phyloP scores from a whole-genome alignment of 1,140 invertebrate species.

The Charaxes varanes region DNA sequence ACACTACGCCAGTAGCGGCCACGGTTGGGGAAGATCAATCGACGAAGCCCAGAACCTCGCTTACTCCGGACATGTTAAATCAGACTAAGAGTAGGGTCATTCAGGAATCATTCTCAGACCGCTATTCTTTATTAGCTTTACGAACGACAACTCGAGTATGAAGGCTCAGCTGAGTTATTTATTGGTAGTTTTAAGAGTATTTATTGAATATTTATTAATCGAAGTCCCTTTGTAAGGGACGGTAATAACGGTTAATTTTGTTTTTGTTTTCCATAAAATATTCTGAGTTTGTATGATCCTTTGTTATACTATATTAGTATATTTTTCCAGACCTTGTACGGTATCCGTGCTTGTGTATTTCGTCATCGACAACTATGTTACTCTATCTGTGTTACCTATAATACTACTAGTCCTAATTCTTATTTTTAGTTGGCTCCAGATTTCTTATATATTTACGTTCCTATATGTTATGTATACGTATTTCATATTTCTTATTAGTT shows the following conservation, averaged over 20 bases:
- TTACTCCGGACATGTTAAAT: constrained; percentile 76
- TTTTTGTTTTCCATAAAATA: constrained; percentile 57
- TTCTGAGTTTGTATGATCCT: constrained; percentile 65
- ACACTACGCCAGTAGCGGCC: constrained; percentile 72
- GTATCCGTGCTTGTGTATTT: constrained; percentile 70
- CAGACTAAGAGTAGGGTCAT: constrained; percentile 40
- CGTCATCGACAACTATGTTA: constrained; percentile 42
- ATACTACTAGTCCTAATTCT: constrained; percentile 50
- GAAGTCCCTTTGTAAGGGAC: constrained; percentile 51
- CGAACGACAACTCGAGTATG: constrained; percentile 25
- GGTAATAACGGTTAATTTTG: constrained; percentile 33
- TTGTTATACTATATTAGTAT: constrained; percentile 67
- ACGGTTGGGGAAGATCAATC: constrained; percentile 75
- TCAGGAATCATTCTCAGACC: constrained; percentile 30
- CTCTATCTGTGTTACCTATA: constrained; percentile 34
- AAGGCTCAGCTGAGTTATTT: constrained; percentile 36
- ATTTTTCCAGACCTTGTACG: constrained; percentile 56
- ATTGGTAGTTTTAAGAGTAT: constrained; percentile 52
- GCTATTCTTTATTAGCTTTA: constrained; percentile 25
- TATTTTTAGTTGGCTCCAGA: constrained; percentile 36
- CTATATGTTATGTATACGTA: not conserved
- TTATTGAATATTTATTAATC: constrained; percentile 55
- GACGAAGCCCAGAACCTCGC: constrained; percentile 78
- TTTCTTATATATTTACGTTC: constrained; percentile 12
- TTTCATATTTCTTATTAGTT: not conserved